Base-by-base conservation (phyloP, 2,888 invertebrate species). In the Rotaria sp. region DNA sequence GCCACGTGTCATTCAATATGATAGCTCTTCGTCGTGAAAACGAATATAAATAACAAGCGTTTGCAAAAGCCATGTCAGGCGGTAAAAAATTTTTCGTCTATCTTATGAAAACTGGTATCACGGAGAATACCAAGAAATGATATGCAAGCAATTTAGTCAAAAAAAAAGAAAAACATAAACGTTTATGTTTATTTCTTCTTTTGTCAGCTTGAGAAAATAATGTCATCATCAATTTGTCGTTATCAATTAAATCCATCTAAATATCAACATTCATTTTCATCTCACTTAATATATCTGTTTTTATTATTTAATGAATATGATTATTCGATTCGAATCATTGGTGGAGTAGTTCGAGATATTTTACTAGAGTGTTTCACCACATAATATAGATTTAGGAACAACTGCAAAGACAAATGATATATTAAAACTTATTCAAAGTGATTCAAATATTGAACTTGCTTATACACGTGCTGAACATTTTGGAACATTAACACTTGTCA, bases 381-480 rank as follows among this genome's bases (percentile, higher is more conserved):
- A 94, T 89, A 99, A 99, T 92, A 92, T 99, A 85, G 99, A 99
- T 92, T 97, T 99, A 92, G 99, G 99, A 0, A 96, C 98, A 10
- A 95, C 94, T 30, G 99, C 99, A 18, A 98, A 97, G 0, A 99
- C 99, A 0, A 93, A 94, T 38, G 93, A 99, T 92, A 98, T 99
- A 97, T 15, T 48, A 26, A 26, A 21, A 67, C 15, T 67, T 15
- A 67, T 67, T 35, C 35, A 67, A 67, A 35, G 67, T 35, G 67
- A 67, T 67, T 67, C 67, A 35, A 67, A 67, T 38, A 67, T 67
- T 21, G 67, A 67, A 67, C 67, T 67, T 35, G 67, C 38, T 8
- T 67, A 30, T 67, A 67, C 67, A 21, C 67, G 67, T 67, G 67
- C 67, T 15, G 67, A 67, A 67, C 67, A 67, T 35, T 67, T 67